phyloP scores from a whole-genome alignment of 2,113 vertebrate genomes.

The Scopus umbretta region DNA sequence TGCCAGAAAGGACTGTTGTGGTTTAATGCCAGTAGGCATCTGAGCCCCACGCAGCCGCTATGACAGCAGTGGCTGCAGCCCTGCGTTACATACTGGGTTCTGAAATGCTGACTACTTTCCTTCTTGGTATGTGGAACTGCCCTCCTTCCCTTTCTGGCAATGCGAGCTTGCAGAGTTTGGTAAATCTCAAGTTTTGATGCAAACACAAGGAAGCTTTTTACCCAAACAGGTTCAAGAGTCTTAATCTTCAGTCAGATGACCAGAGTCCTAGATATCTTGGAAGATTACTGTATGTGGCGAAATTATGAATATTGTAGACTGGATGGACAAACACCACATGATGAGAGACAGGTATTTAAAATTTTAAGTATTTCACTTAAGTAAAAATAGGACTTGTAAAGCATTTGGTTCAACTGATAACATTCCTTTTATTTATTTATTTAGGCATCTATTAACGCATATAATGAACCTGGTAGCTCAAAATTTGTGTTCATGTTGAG shows the following conservation, averaged over 20 bases:
- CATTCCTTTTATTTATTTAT: background rate
- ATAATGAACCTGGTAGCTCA: slow-evolving; percentile 89
- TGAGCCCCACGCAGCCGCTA: fast-evolving
- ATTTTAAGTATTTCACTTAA: background rate
- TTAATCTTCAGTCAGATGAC: slow-evolving; percentile 99
- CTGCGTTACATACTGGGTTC: background rate
- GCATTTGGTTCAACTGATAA: background rate
- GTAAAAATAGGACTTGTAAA: background rate
- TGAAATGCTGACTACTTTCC: fast-evolving
- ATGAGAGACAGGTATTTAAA: slow-evolving; percentile 88
- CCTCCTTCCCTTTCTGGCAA: background rate
- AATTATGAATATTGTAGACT: slow-evolving; percentile 93
- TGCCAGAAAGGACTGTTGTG: too few species aligned
- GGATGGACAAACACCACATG: slow-evolving; percentile 95
- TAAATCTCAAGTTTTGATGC: background rate
- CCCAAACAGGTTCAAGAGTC: slow-evolving; percentile 84
- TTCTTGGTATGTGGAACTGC: background rate
- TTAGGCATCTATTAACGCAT: slow-evolving; percentile 91
- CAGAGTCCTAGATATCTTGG: slow-evolving; percentile 94
- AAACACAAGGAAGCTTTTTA: background rate
- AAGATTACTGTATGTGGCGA: slow-evolving; percentile 99
- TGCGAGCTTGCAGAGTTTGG: background rate
- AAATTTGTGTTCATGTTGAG: slow-evolving; percentile 99
- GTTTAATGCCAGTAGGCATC: background rate
- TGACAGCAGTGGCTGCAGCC: background rate